phyloP scores from a whole-genome alignment of 2,888 invertebrate genomes.

The Tenthredo distinguenda region DNA sequence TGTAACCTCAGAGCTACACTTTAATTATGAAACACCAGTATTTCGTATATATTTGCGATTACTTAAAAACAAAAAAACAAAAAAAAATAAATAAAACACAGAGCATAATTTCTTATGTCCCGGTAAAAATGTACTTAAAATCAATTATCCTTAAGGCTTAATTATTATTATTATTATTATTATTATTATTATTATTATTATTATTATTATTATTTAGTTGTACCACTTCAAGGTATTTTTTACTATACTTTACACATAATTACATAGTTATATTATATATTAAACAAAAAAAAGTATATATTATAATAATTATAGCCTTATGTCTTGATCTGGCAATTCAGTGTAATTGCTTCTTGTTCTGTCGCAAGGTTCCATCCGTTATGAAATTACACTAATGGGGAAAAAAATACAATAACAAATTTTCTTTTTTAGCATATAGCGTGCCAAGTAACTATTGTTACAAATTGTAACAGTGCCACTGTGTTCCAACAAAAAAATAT shows the following conservation, averaged over 20 bases:
- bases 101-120: slow-evolving; percentile 71
- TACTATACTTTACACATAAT: slow-evolving; percentile 53
- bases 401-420: slow-evolving; percentile 27
- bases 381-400: slow-evolving; percentile 28
- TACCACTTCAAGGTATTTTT: slow-evolving; percentile 56
- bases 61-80: slow-evolving; percentile 67
- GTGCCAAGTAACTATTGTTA: slow-evolving; percentile 59
- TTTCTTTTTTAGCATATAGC: slow-evolving; percentile 58
- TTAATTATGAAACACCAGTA: slow-evolving; percentile 70
- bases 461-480: slow-evolving; percentile 56
- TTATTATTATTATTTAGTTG: slow-evolving; percentile 40
- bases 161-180: slow-evolving; percentile 48
- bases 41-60: slow-evolving; percentile 68
- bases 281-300: slow-evolving; percentile 45
- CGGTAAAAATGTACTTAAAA: slow-evolving; percentile 77
- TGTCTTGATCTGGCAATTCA: slow-evolving; percentile 53
- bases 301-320: slow-evolving; percentile 50
- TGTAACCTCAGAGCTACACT: slow-evolving; percentile 46
- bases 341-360: slow-evolving; percentile 55
- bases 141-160: slow-evolving; percentile 51
- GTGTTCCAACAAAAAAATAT: slow-evolving; percentile 53
- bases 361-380: slow-evolving; percentile 47
- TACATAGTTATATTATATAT: slow-evolving; percentile 50
- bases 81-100: slow-evolving; percentile 58
- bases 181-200: slow-evolving; percentile 36